Percentiles rank a stretch among this genome's conserved stretches.
Conservation (phyloP, 1,140 invertebrate species). For the Heliconius hermathena region DNA sequence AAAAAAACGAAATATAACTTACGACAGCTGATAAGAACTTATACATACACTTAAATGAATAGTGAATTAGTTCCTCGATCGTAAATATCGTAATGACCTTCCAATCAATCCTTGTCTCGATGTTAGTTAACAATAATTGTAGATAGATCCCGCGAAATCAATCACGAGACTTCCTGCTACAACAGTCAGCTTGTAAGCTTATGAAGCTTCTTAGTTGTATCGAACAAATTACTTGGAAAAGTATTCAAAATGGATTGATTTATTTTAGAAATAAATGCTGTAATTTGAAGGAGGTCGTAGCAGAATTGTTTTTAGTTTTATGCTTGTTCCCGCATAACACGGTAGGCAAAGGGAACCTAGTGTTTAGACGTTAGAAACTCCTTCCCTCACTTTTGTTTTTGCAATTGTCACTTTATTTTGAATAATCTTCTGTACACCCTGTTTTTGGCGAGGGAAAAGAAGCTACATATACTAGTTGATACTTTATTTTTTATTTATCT, state of each 20-base stretch:
- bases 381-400: too few relatives aligned
- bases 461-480: too few relatives aligned
- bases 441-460: too few relatives aligned
- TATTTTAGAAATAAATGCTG: too few relatives aligned
- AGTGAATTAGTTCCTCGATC: slow-evolving; percentile 6
- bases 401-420: too few relatives aligned
- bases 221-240: background rate
- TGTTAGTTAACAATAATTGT: slow-evolving; percentile 18
- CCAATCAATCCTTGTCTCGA: slow-evolving; percentile 17
- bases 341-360: background rate
- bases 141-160: slow-evolving; percentile 1
- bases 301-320: background rate
- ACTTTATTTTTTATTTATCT: too few relatives aligned
- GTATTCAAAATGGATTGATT: too few relatives aligned
- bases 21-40: background rate
- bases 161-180: slow-evolving; percentile 1
- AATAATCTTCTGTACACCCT: too few relatives aligned
- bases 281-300: too few relatives aligned
- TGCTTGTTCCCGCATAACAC: background rate
- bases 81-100: slow-evolving; percentile 16
- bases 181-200: background rate
- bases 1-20: background rate
- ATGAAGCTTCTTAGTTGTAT: background rate
- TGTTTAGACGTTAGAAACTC: background rate
- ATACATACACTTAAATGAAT: background rate